A percentile compares a stretch with the other conserved stretches of the same genome.
These are phyloP conservation scores for Solenodon paradoxus DNA, from an alignment of 2,113 vertebrate genomes.

Conservation along the genomic window DNA sequence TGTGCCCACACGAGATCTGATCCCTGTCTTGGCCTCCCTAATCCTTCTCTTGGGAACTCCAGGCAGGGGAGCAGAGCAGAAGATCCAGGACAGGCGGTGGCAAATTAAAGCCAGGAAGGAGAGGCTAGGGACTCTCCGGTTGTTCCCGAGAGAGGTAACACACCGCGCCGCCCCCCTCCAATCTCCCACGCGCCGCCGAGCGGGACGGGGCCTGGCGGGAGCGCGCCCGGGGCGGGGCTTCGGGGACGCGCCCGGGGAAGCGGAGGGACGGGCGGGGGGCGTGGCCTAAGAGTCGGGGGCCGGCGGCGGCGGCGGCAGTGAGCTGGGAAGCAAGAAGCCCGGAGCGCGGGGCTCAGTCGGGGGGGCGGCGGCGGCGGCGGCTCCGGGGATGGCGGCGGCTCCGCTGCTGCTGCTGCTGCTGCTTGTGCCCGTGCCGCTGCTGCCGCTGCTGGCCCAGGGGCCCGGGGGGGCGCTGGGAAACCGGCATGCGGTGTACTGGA, in stretches of 20 bases:
- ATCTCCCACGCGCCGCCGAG: constrained; percentile 37
- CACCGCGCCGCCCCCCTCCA: no score
- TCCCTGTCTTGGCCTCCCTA: background rate
- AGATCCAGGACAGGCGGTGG: background rate
- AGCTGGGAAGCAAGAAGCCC: constrained; percentile 67
- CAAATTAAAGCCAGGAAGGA: background rate
- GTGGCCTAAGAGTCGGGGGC: constrained; percentile 53
- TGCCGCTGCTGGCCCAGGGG: constrained; percentile 78
- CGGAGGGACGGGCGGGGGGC: constrained; percentile 51
- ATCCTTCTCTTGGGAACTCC: background rate
- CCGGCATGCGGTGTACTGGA: constrained; percentile 95
- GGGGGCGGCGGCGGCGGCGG: constrained; percentile 78
- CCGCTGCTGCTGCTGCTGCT: constrained; percentile 76
- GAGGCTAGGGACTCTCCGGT: background rate
- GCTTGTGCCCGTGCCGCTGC: constrained; percentile 77
- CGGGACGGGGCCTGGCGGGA: constrained; percentile 54
- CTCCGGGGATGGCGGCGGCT: constrained; percentile 80
- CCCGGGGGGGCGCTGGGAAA: constrained; percentile 82
- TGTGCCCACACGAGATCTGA: background rate
- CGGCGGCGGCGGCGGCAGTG: constrained; percentile 50
- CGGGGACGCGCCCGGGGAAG: constrained; percentile 58
- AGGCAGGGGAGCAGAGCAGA: background rate
- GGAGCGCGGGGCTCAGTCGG: constrained; percentile 74
- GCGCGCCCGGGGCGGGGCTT: constrained; percentile 66
- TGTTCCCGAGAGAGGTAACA: background rate